Conservation (phyloP, 2,113 vertebrate genomes). For the Corythornis vintsioides region DNA sequence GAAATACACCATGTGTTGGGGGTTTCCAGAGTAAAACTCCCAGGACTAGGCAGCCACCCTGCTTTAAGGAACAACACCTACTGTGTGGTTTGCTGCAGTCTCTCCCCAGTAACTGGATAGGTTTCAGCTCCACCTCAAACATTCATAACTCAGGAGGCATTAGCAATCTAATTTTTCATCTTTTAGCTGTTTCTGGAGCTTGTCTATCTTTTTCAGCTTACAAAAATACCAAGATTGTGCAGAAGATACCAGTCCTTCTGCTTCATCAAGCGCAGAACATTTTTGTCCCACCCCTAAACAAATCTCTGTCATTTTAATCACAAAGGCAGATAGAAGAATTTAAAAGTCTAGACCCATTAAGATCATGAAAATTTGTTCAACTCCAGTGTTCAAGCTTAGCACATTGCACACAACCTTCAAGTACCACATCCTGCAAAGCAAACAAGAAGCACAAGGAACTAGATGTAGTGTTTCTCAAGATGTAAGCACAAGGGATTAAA, state of each 20-base stretch:
- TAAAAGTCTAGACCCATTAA: not conserved
- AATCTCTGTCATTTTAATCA: not conserved
- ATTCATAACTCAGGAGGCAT: not conserved
- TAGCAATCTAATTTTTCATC: not conserved
- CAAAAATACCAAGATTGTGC: not conserved
- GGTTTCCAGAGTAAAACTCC: not conserved
- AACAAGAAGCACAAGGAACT: not conserved
- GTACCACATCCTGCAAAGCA: not conserved
- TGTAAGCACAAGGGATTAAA: not conserved
- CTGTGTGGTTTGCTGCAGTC: not conserved
- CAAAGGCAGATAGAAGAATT: not conserved
- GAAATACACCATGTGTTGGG: not conserved
- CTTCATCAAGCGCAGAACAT: not conserved
- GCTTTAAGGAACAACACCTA: not conserved
- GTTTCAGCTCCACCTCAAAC: not conserved
- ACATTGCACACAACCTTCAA: not conserved
- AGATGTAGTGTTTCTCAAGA: not conserved
- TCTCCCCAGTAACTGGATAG: not conserved
- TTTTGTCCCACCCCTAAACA: not conserved
- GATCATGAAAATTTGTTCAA: not conserved
- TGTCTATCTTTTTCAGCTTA: not conserved
- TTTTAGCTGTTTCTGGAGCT: not conserved
- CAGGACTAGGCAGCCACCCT: not conserved
- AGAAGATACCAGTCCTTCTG: not conserved
- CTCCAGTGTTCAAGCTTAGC: not conserved